Base-by-base conservation (phyloP, 2,888 invertebrate genomes). In the Capitulum mitella region DNA sequence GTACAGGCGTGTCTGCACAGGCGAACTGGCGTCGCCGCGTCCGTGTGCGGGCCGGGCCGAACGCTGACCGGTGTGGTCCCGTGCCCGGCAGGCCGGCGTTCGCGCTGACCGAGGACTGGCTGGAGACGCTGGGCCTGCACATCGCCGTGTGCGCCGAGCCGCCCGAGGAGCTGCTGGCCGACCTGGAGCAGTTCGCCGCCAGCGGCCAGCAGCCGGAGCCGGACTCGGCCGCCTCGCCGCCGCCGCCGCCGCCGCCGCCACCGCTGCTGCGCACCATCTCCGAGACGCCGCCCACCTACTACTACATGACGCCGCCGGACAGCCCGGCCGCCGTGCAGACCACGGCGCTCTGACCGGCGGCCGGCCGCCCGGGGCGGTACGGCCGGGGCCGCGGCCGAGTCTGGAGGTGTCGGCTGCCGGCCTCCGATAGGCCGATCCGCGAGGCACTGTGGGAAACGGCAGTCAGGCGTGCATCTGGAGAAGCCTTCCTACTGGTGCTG, bases 11-110 rank as follows among this genome's bases (percentile, higher is more conserved):
- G n/a, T n/a, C n/a, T n/a, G n/a, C n/a, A n/a, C n/a, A n/a, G n/a
- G n/a, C n/a, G n/a, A n/a, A n/a, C n/a, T n/a, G n/a, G n/a, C n/a
- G n/a, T n/a, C n/a, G n/a, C n/a, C n/a, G n/a, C n/a, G n/a, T n/a
- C n/a, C n/a, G n/a, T n/a, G n/a, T n/a, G n/a, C n/a, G n/a, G n/a
- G n/a, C n/a, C n/a, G n/a, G n/a, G n/a, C n/a, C n/a, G n/a, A n/a
- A n/a, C n/a, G n/a, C n/a, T n/a, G n/a, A n/a, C n/a, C n/a, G n/a
- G n/a, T n/a, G n/a, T n/a, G n/a, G n/a, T n/a, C n/a, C 90, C 89
- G 16, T 90, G 88, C 83, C 87, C 88, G 14, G 84, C 82, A n/a
- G 82, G 82, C 77, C 82, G 82, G 37, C 81, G 79, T 37, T 80
- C 81, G 80, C 75, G 79, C 81, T 70, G 40, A 70, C 70, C 3